Base-by-base conservation (phyloP, 2,888 invertebrate genomes). In the Heteropelma amictum region DNA sequence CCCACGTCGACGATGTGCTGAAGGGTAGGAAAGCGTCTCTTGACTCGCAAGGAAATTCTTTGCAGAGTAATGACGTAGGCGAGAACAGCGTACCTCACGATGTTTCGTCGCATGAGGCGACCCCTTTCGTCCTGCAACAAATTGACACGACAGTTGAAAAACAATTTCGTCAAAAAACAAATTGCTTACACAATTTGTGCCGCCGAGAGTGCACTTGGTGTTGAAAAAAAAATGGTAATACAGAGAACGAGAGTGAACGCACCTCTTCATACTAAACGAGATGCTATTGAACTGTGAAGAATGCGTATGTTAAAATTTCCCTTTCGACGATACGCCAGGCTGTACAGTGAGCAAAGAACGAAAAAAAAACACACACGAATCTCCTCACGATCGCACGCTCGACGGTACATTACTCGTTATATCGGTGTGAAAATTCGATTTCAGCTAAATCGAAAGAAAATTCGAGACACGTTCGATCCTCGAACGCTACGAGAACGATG, bases 1-100 rank as follows among this genome's bases (percentile, higher is more conserved):
- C 95, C 97, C 79, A 96, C 95, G 90, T 97, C 97, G 30, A 97
- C 96, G 81, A 97, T 94, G 89, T 97, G 97, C 87, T 97, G 96
- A 91, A 96, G 94, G 10, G 95, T 94, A 14, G 97, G 97, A 89
- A 97, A 97, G 74, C 97, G 92, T 85, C 96, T 93, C 88, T 96
- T 97, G 33, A 97, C 97, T 74, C 96, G 92, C 80, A 96, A 91
- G 58, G 96, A 96, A 67, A 97, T 96, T 87, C 96, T 93, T 89
- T 96, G 96, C 71, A 97, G 90, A 4, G 96, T 96, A 84, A 97
- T 96, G 77, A 97, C 96, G 90, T 96, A 96, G 38, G 96, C 95
- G 82, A 97, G 91, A 83, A 97, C 95, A 81, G 96, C 95, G 86
- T 97, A 97, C 77, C 97, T 92, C 86, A 97, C 96, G 82, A 97